phyloP scores from a whole-genome alignment of 2,888 invertebrate genomes.

The Nemoura dubitans region DNA sequence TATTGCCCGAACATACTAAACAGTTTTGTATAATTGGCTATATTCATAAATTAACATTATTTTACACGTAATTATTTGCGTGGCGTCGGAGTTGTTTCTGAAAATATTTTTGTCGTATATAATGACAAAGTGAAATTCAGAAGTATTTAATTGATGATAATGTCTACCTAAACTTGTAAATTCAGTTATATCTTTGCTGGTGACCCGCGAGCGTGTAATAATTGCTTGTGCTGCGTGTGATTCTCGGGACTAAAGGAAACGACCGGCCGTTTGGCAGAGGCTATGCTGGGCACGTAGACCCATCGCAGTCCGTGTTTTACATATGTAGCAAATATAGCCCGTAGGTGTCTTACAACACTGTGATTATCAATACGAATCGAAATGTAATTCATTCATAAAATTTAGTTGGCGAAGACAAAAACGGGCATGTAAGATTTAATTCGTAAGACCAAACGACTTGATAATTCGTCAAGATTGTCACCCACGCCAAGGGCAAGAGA shows the following conservation, averaged over 20 bases:
- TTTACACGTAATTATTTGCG: neutral
- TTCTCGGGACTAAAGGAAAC: neutral
- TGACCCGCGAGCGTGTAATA: neutral
- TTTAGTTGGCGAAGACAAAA: constrained; percentile 1
- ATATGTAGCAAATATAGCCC: constrained; percentile 34
- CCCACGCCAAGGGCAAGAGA: neutral
- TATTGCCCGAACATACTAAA: constrained; percentile 1
- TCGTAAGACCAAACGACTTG: neutral
- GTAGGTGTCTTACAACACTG: constrained; percentile 35
- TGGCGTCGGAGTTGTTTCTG: neutral
- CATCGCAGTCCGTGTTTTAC: constrained; percentile 29
- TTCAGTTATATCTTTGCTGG: neutral
- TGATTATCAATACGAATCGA: constrained; percentile 40
- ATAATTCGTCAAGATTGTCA: neutral
- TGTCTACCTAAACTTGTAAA: neutral
- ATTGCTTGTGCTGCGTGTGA: neutral
- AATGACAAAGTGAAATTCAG: neutral
- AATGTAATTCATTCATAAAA: constrained; percentile 39
- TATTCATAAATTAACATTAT: constrained; percentile 7
- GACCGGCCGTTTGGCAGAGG: neutral
- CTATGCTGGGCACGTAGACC: constrained; percentile 15
- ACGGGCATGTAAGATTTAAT: neutral
- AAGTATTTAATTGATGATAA: neutral
- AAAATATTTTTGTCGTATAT: neutral
- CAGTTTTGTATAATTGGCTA: neutral